Evolutionary conservation across 2,888 invertebrate species (phyloP), one percentile per base, ranked within the genome.

Genomic region (Nymphalis polychloros): DNA sequence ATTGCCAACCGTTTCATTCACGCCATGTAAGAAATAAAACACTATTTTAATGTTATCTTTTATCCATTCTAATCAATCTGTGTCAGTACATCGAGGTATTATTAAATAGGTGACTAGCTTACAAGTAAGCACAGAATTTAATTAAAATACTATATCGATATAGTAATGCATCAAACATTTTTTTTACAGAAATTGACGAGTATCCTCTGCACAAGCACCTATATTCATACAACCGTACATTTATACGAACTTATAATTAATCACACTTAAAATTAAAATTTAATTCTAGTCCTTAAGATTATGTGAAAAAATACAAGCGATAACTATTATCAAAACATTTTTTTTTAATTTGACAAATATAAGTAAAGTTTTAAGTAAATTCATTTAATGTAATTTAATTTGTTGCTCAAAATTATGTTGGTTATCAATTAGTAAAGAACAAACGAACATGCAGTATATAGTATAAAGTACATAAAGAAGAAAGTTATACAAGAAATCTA

Each of bases 121-220:
- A 87, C 80, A 72, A 72, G 80, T 88, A 90, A 90, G 90, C 90
- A 88, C 83, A 83, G 84, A 84, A 84, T 83, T 55, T 82, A 78
- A 80, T 80, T 81, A 71, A 75, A 59, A 73, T 82, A 82, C 79
- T 82, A 85, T 79, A 82, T 80, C 82, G 83, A 75, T 69, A 73
- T 70, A 70, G 59, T 73, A 70, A 63, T 69, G 70, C 73, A 83
- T 80, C 79, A 84, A 78, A 82, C 13, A 41, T 81, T 79, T 81
- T 85, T 82, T 86, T 85, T 85, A 85, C 83, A 89, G 78, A 88
- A 92, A 92, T 92, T 92, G 92, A 92, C 92, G 81, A 86, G 80
- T 83, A 86, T 86, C 84, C 81, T 87, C 84, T 80, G 89, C 90
- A 84, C 87, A 92, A 92, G 92, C 92, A 90, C 92, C 91, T 92